Evolutionary conservation across 2,797 vertebrate genomes (phyloP), one percentile per base, ranked within the genome.

Genomic region (Ataeniobius toweri): DNA sequence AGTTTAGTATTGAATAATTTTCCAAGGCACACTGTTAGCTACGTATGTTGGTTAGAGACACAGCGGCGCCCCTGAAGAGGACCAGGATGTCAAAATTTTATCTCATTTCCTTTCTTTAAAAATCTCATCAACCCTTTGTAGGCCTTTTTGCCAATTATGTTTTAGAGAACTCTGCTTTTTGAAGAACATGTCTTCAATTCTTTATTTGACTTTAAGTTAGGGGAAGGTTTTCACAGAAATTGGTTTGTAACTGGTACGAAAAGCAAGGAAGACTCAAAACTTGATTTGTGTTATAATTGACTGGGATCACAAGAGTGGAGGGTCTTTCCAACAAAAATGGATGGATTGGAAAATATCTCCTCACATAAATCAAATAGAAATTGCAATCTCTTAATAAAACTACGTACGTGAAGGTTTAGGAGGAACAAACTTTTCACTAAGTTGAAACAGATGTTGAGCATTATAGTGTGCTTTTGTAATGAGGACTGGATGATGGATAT

Each of bases 371-470:
- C 22, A 39, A 20, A 67, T 39, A 67, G 20, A 22, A 4, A 41
- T 41, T 36, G 31, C 20, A 67, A 67, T 39, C 12, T 67, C 36
- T 39, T 39, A 67, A 39, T 67, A 22, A 65, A 63, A 39, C 18
- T 14, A 39, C 3, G 8, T 8, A 65, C 10, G 31, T 39, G 31
- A 36, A 39, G 61, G 7, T 65, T 65, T 65, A 10, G 8, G 18
- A 20, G 18, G 6, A 39, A 65, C 36, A 65, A 20, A 73, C 46
- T 77, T 83, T 70, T 80, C 58, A 79, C n/a, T 81, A 85, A 91
- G 53, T 67, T 82, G 26, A 88, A 96, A 95, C 96, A 96, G 95
- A 96, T 96, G 95, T 93, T 91, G 78, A 93, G 92, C 92, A 94
- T 96, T 94, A 13, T 39, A n/a, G 28, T 20, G 39, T 39, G 7